A percentile compares a stretch with the other conserved stretches of the same genome.
Evolutionary conservation across 1,140 invertebrate genomes (phyloP).

Genomic region (Lithobius niger): DNA sequence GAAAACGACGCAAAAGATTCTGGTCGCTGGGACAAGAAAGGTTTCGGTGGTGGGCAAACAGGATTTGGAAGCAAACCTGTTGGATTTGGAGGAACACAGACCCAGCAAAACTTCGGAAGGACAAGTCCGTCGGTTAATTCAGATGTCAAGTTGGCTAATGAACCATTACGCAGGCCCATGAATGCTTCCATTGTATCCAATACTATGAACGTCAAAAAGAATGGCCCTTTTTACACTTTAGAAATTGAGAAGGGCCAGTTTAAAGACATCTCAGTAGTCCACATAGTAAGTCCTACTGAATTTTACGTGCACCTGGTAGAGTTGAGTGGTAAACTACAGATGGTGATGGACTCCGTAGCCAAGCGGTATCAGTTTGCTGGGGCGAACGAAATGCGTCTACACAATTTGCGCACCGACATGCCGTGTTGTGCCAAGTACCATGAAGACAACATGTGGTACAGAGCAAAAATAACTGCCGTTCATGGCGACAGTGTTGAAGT

Average conservation of each 20-base stretch:
- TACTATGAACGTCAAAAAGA: no score
- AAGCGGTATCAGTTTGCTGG: background rate
- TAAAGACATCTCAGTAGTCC: background rate
- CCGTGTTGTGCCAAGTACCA: slow-evolving; percentile 58
- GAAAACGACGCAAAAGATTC: no score
- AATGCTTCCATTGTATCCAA: no score
- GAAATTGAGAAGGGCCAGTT: background rate
- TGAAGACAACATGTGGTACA: slow-evolving; percentile 54
- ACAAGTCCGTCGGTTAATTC: no score
- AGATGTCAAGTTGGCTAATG: no score
- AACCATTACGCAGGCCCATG: no score
- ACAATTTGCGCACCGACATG: background rate
- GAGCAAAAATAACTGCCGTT: slow-evolving; percentile 41
- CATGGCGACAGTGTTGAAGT: slow-evolving; percentile 29
- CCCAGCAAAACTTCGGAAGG: no score
- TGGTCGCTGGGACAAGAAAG: no score
- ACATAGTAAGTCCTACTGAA: background rate
- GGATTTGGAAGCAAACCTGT: no score
- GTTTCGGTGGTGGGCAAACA: no score
- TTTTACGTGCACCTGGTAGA: background rate
- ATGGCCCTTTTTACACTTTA: no score
- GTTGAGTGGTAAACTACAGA: background rate
- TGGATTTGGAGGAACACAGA: no score
- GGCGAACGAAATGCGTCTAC: background rate
- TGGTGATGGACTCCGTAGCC: background rate